Conservation (phyloP, 2,797 vertebrate species). For the Muraenolepis orangiensis region DNA sequence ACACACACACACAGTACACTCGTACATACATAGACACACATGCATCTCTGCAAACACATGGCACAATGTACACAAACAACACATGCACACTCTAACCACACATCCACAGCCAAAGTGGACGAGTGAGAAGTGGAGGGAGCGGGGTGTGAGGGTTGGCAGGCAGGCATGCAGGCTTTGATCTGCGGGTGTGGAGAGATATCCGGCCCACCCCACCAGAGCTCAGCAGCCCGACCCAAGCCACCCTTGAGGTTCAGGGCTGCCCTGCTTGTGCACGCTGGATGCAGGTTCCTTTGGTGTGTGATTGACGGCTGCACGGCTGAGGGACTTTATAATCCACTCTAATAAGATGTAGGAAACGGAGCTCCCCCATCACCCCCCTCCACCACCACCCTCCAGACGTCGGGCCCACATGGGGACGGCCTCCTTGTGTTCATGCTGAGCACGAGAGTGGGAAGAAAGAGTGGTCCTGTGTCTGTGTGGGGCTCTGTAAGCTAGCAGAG, state of each 20-base stretch:
- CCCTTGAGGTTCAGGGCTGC: conserved; percentile 54
- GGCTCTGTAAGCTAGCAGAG: no score
- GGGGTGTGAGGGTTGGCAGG: conserved; percentile 59
- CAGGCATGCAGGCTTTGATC: conserved; percentile 72
- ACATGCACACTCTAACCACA: conserved; percentile 13
- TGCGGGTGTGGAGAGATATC: conserved; percentile 72
- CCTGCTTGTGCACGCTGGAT: conserved; percentile 53
- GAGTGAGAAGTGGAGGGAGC: conserved; percentile 72
- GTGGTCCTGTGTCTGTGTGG: no score
- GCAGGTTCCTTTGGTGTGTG: conserved; percentile 65
- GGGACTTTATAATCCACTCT: conserved; percentile 73
- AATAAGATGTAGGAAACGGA: conserved; percentile 74
- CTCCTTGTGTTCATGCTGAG: conserved; percentile 8
- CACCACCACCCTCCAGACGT: conserved; percentile 54
- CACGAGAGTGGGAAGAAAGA: conserved; percentile 18
- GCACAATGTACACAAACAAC: conserved; percentile 3
- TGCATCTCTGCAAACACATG: no score
- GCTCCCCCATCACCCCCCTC: conserved; percentile 58
- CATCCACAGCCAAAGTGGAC: conserved; percentile 51
- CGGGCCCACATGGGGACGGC: conserved; percentile 59
- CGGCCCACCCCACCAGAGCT: conserved; percentile 46
- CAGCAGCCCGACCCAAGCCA: neutral
- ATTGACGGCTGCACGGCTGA: conserved; percentile 72
- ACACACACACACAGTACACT: conserved; percentile 40
- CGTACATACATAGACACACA: conserved; percentile 11